These are phyloP conservation scores for Spea multiplicata DNA, from an alignment of 2,113 vertebrate species.

Conservation along the genomic window DNA sequence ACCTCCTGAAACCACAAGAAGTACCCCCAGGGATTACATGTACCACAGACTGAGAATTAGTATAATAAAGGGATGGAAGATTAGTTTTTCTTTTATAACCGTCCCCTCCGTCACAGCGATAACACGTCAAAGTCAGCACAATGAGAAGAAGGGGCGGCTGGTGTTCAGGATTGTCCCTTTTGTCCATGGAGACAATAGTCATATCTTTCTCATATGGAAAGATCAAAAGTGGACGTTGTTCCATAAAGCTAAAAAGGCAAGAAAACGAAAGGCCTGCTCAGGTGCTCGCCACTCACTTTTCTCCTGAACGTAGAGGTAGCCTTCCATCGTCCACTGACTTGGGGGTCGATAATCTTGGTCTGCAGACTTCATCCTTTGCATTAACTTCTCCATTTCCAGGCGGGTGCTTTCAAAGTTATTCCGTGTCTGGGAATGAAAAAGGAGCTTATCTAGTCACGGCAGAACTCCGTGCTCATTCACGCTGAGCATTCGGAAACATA, in stretches of 20 bases:
- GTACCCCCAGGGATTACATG: no score
- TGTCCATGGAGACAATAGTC: background rate
- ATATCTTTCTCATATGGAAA: background rate
- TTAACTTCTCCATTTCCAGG: conserved; percentile 91
- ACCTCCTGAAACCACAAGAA: no score
- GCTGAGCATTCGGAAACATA: background rate
- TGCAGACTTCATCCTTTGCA: conserved; percentile 94
- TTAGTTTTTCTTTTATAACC: no score
- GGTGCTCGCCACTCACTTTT: conserved; percentile 80
- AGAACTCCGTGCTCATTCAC: background rate
- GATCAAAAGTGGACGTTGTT: no score
- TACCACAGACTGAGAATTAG: no score
- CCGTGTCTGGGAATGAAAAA: conserved; percentile 75
- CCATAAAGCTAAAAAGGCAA: no score
- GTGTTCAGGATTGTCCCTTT: no score
- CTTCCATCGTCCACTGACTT: conserved; percentile 93
- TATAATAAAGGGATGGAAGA: no score
- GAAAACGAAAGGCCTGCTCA: no score
- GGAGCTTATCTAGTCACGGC: conserved; percentile 6
- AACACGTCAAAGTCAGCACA: no score
- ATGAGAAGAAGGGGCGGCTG: no score
- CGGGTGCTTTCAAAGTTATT: conserved; percentile 98
- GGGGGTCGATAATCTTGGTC: conserved; percentile 91
- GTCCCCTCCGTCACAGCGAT: no score
- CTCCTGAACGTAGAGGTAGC: conserved; percentile 92